Evolutionary conservation across 2,113 vertebrate species (phyloP), one percentile per base, ranked within the genome.

Genomic region (Panthera leo): DNA sequence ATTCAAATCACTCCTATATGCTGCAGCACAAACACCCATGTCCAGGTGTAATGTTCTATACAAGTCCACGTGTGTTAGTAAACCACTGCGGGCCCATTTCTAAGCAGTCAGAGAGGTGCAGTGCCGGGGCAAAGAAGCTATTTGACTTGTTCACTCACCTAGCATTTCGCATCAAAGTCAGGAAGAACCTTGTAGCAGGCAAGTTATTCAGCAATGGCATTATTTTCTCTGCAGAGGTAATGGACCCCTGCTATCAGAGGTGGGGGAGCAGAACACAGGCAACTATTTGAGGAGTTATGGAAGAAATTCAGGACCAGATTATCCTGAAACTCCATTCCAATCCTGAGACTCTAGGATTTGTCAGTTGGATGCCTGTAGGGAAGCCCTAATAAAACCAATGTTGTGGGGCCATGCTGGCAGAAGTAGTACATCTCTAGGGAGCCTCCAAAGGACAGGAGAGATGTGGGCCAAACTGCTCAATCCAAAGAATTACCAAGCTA

Each of bases 111-210:
- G 73, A 45, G 48, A 83, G 53, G 90, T 55, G 3, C 13, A 65
- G 23, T 75, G 29, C 79, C 80, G 34, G 89, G 61, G 73, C 84
- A 79, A 53, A 95, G 85, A 91, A 85, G 45, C 63, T 68, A 70
- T 48, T 65, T 8, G 55, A 45, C 19, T 42, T 8, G 0, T 65
- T 85, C 14, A 7, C 63, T 95, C 25, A 75, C 75, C 45, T 84
- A 53, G n/a, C 27, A 85, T 58, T 76, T 80, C 16, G 73, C 83
- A 79, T 97, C 76, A 83, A 83, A 94, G 67, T 89, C 36, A 91
- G 78, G 42, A 76, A 86, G 68, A 89, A 91, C 36, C 95, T 89
- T 61, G 23, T n/a, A 73, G 91, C 25, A 85, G 70, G 58, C 34
- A 82, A 95, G 25, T 27, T 94, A 76, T 84, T 70, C 25, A 83